Evolutionary conservation across 2,113 vertebrate genomes (phyloP), one percentile per base, ranked within the genome.

Genomic region (Leucopsar rothschildi): DNA sequence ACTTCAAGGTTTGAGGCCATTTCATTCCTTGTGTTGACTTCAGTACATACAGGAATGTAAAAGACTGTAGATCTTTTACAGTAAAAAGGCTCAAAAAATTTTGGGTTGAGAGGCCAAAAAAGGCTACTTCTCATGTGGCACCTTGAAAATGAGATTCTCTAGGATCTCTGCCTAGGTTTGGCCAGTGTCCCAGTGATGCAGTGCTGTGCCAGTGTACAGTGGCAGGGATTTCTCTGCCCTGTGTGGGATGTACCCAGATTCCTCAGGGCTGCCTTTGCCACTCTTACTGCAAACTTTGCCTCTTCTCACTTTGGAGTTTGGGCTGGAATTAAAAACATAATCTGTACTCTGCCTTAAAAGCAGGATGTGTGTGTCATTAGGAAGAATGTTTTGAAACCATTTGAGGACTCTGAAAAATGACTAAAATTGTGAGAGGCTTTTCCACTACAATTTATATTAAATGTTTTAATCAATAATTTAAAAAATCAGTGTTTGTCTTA

Each of bases 271-370:
- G 31, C 71, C 56, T 79, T 49, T 53, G 15, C 42, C 7, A 0
- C n/a, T 53, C 63, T 25, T 2, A 4, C n/a, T 53, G 44, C 65
- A 53, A 29, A 59, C 31, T n/a, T 63, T 61, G 33, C 19, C 19
- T 25, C 14, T 18, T n/a, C 50, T 71, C 22, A 8, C 4, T 0
- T 1, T 42, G 40, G 12, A 42, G 15, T 4, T 25, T 42, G 60
- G 63, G 45, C 28, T 53, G 5, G n/a, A 33, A 24, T 55, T 88
- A 15, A 33, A 53, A 33, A 33, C 68, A 16, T 5, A 29, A 9
- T 40, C 6, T 9, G 14, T 13, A 0, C 35, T 28, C 33, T 21
- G 53, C 31, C 82, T 64, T 64, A 42, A 14, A 21, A 89, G 50
- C 37, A 69, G 56, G 13, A 29, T 16, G 15, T 37, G 16, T 25